A percentile compares a stretch with the other conserved stretches of the same genome.
Evolutionary conservation across 2,888 invertebrate species (phyloP).

Genomic region (Platycheirus rosarum): DNA sequence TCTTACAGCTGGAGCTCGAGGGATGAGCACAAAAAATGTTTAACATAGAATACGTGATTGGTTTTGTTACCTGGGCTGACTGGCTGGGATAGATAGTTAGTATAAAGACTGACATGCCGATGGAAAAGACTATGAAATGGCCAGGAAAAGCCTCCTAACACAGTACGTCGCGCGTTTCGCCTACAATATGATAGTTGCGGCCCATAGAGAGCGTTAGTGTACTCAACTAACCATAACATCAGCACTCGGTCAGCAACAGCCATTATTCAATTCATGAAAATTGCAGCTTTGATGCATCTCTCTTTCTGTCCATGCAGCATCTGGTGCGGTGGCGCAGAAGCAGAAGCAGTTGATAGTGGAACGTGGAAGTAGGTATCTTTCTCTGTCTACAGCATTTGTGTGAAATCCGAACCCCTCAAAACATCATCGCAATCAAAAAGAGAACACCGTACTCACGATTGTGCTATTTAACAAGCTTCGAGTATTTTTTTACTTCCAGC

Average conservation of each 20-base stretch:
- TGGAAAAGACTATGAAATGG: conserved; percentile 47
- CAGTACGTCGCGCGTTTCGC: conserved; percentile 60
- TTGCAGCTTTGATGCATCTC: conserved; percentile 73
- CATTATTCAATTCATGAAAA: conserved; percentile 75
- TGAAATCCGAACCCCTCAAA: conserved; percentile 72
- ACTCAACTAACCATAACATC: conserved; percentile 73
- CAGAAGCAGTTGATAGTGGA: conserved; percentile 32
- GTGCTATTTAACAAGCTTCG: conserved; percentile 75
- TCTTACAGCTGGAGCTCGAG: conserved; percentile 21
- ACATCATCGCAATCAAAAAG: conserved; percentile 75
- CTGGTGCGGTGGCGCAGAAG: conserved; percentile 29
- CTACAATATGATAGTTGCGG: conserved; percentile 59
- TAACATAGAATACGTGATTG: conserved; percentile 83
- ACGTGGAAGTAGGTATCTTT: conserved; percentile 60
- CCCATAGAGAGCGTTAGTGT: conserved; percentile 68
- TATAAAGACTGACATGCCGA: conserved; percentile 59
- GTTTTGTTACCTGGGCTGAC: conserved; percentile 51
- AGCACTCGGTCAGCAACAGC: conserved; percentile 73
- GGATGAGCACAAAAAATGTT: conserved; percentile 79
- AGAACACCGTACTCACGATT: conserved; percentile 75
- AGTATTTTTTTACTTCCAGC: conserved; percentile 34
- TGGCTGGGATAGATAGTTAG: conserved; percentile 15
- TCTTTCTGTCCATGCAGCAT: conserved; percentile 17
- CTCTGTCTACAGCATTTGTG: conserved; percentile 61
- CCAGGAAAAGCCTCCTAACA: conserved; percentile 43